Percentiles rank a stretch among this genome's conserved stretches.
Conservation (phyloP, 1,140 invertebrate species). For the Bicyclus anynana region DNA sequence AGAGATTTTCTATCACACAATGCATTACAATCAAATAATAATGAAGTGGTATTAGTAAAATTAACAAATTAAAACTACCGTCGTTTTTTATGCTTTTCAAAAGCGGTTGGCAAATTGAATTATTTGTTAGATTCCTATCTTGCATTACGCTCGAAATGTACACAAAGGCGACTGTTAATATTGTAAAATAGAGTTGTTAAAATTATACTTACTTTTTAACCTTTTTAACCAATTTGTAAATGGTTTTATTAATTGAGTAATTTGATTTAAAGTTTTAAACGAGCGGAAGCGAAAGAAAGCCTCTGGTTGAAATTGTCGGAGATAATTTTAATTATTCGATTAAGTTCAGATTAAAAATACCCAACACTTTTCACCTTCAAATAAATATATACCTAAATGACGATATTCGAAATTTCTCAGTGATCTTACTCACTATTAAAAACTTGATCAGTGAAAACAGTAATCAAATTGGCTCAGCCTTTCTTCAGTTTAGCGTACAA, state of each 20-base stretch:
- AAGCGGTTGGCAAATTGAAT: background rate
- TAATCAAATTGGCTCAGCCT: no score
- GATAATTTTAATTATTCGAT: no score
- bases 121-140: background rate
- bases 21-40: background rate
- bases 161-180: background rate
- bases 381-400: no score
- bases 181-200: background rate
- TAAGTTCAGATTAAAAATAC: no score
- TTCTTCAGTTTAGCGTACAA: no score
- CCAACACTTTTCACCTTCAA: no score
- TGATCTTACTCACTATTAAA: no score
- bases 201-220: background rate
- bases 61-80: background rate
- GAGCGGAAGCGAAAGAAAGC: no score
- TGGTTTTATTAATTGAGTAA: background rate
- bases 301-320: no score
- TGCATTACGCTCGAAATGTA: background rate
- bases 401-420: no score
- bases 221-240: background rate
- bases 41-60: background rate
- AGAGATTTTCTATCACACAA: background rate
- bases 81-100: background rate
- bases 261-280: background rate
- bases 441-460: no score